Percentiles rank a stretch among this genome's conserved stretches.
These are phyloP conservation scores for Tetramorium alpestre DNA, from an alignment of 1,140 invertebrate species.

Conservation along the genomic window DNA sequence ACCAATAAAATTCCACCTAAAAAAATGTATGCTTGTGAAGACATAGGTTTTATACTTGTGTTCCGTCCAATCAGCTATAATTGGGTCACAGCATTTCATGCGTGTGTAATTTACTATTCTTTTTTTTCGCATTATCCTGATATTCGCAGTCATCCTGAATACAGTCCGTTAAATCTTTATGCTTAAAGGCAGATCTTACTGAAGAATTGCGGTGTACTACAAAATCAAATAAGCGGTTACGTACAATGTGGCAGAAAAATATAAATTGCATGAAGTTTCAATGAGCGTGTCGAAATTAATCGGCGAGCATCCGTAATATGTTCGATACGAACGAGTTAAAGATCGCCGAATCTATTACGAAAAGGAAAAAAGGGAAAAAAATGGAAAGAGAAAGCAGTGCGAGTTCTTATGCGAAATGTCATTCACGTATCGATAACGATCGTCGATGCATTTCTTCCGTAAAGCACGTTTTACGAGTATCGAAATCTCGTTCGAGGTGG, in stretches of 20 bases:
- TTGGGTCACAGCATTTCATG: background rate
- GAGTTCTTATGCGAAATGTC: conserved; percentile 28
- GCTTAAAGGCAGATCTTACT: background rate
- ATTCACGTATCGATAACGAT: conserved; percentile 31
- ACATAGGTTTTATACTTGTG: background rate
- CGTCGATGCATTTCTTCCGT: background rate
- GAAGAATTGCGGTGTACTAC: background rate
- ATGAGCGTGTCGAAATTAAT: background rate
- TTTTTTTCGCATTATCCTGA: background rate
- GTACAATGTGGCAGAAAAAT: background rate
- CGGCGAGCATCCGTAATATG: background rate
- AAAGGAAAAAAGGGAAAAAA: background rate
- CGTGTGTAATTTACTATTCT: conserved; percentile 7
- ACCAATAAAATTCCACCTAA: background rate
- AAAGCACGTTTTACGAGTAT: conserved; percentile 25
- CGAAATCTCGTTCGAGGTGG: background rate
- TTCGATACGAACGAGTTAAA: background rate
- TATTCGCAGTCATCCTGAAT: background rate
- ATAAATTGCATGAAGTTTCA: conserved; percentile 3
- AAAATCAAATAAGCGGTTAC: conserved; percentile 6
- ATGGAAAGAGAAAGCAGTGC: conserved; percentile 33
- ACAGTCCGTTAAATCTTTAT: background rate
- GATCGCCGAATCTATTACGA: conserved; percentile 6
- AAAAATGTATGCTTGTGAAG: background rate
- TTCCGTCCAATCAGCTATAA: conserved; percentile 25